phyloP scores from a whole-genome alignment of 2,113 vertebrate genomes.

The Chloroceryle aenea region DNA sequence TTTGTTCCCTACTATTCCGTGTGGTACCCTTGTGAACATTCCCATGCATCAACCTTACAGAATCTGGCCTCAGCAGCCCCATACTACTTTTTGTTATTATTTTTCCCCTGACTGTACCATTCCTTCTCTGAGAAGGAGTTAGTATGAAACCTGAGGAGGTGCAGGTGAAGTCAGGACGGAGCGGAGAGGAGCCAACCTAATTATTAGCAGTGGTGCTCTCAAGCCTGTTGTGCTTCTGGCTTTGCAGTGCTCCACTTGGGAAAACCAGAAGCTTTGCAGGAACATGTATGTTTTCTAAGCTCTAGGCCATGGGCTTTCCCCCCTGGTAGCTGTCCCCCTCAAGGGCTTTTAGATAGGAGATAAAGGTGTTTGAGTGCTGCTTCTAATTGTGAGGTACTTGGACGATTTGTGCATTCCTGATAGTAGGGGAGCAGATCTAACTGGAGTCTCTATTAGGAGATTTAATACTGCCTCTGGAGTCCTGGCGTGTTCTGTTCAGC shows the following conservation, averaged over 20 bases:
- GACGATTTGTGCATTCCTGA: neutral
- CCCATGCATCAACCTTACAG: neutral
- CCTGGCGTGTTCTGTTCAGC: neutral
- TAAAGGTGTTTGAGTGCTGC: neutral
- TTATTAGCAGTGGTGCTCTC: neutral
- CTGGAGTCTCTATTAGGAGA: neutral
- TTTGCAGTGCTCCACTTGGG: neutral
- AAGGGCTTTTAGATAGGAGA: constrained; percentile 18
- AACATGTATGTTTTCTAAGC: constrained; percentile 19
- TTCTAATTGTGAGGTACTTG: neutral
- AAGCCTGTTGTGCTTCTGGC: neutral
- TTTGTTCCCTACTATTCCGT: neutral
- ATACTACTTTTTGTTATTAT: neutral
- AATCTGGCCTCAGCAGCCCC: neutral
- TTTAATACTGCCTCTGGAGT: constrained; percentile 11
- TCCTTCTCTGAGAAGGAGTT: neutral
- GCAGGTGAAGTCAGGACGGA: constrained; percentile 12
- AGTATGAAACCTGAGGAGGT: neutral
- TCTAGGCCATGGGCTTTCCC: constrained; percentile 55
- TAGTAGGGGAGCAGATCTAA: constrained; percentile 1
- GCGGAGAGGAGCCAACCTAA: neutral
- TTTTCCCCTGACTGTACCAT: neutral
- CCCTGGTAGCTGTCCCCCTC: neutral
- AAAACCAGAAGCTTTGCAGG: constrained; percentile 16
- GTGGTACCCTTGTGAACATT: neutral